Base-by-base conservation (phyloP, 2,113 vertebrate genomes). In the Bubalus kerabau region DNA sequence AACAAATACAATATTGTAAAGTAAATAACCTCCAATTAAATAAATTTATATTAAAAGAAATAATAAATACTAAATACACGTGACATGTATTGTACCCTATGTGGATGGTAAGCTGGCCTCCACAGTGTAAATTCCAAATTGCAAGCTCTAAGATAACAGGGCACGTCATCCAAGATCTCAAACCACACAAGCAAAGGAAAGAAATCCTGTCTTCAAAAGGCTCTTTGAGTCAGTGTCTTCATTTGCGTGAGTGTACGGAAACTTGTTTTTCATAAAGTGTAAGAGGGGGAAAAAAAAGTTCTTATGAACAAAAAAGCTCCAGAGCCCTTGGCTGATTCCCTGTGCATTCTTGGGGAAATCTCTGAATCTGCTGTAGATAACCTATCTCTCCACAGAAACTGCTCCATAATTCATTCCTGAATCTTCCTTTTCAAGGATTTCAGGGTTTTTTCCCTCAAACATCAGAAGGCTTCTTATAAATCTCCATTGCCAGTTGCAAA, bases 351-450 rank as follows among this genome's bases (percentile, higher is more conserved):
- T 96, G 46, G 28, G 83, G 67, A 96, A 95, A 93, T 93, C 88
- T 96, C 60, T 36, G 32, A 52, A 71, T 10, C 62, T 87, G 40
- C 32, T 36, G 11, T 15, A 97, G 97, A 97, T 97, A 98, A 91
- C 95, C 80, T 98, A 91, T 97, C 97, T 98, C 67, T 71, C 52
- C 71, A 93, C 78, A 95, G 96, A 95, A 95, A 95, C n/a, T 56
- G 54, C 76, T 83, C 57, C 62, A 67, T 80, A 91, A 98, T 46
- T 96, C 90, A 91, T 52, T 48, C 30, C 40, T 21, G 50, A 95
- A 71, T 32, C 85, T 83, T 64, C 43, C 81, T 91, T 88, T 89
- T 62, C 78, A 95, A 94, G 82, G 81, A 93, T 84, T 90, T 95
- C 71, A 71, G 43, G 56, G 48, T 0, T 28, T 80, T 40, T 48